These are phyloP conservation scores for Punctoribates punctum DNA, from an alignment of 2,888 invertebrate genomes.

Conservation along the genomic window DNA sequence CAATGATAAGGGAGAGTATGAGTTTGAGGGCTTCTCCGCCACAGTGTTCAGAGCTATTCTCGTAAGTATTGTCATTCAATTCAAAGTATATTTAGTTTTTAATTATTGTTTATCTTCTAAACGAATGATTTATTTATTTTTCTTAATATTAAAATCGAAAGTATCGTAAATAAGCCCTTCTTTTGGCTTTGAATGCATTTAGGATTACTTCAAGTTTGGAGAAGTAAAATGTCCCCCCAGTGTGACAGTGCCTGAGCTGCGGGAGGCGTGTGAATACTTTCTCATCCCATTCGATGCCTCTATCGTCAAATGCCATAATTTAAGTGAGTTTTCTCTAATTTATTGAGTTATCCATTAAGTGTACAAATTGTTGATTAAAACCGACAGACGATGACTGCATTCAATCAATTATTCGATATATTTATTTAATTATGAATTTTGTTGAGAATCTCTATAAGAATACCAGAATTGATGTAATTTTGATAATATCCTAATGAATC, in stretches of 20 bases:
- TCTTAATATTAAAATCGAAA: background rate
- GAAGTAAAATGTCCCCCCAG: conserved; percentile 90
- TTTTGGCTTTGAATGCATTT: too few species aligned
- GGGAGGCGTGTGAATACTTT: conserved; percentile 98
- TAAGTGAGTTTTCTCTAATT: conserved; percentile 63
- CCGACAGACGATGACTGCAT: background rate
- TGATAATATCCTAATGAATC: background rate
- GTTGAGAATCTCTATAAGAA: too few species aligned
- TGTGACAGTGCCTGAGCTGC: conserved; percentile 88
- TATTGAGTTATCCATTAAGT: background rate
- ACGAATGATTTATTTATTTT: background rate
- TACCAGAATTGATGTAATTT: too few species aligned
- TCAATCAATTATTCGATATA: background rate
- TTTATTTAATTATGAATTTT: conserved; percentile 15
- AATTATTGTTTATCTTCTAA: too few species aligned
- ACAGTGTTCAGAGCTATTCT: conserved; percentile 90
- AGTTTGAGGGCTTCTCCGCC: conserved; percentile 93
- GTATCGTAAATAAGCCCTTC: background rate
- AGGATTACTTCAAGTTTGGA: conserved; percentile 86
- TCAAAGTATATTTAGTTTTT: too few species aligned
- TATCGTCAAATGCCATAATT: conserved; percentile 91
- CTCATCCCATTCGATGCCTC: conserved; percentile 95
- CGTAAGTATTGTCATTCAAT: conserved; percentile 51
- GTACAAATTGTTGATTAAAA: background rate
- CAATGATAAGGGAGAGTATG: conserved; percentile 94